phyloP scores from a whole-genome alignment of 1,140 invertebrate genomes.

The Zelostemma sp. region DNA sequence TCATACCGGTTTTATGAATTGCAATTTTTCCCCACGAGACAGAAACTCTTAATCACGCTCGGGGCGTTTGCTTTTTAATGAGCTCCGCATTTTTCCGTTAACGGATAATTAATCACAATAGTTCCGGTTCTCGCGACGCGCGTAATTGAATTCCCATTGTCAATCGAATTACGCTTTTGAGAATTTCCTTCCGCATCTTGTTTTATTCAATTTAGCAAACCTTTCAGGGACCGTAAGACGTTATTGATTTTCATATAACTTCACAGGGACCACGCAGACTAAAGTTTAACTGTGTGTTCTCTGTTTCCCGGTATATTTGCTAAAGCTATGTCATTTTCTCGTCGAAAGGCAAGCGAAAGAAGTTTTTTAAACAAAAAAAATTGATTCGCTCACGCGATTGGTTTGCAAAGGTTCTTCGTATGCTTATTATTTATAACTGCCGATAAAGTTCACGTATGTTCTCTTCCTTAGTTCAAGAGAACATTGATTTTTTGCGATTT shows the following conservation, averaged over 20 bases:
- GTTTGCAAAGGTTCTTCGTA: conserved; percentile 27
- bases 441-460: conserved; percentile 46
- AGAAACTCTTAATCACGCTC: too few relatives aligned
- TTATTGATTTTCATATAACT: conserved; percentile 69
- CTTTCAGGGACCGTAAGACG: conserved; percentile 53
- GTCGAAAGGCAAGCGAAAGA: conserved; percentile 35
- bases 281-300: conserved; percentile 26
- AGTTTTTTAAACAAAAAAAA: conserved; percentile 31
- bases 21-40: background rate
- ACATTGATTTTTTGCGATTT: conserved; percentile 45
- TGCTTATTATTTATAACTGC: conserved; percentile 44
- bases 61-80: too few relatives aligned
- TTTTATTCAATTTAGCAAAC: background rate
- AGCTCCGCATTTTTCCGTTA: too few relatives aligned
- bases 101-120: too few relatives aligned
- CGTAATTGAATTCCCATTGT: background rate
- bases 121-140: too few relatives aligned
- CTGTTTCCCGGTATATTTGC: conserved; percentile 44
- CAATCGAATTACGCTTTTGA: background rate
- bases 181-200: background rate
- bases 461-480: conserved; percentile 29
- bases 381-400: conserved; percentile 24
- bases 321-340: conserved; percentile 54
- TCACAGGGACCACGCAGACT: conserved; percentile 35
- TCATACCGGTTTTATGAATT: conserved; percentile 19